Evolutionary conservation across 2,113 vertebrate genomes (phyloP).

Genomic region (Cacatua alba): DNA sequence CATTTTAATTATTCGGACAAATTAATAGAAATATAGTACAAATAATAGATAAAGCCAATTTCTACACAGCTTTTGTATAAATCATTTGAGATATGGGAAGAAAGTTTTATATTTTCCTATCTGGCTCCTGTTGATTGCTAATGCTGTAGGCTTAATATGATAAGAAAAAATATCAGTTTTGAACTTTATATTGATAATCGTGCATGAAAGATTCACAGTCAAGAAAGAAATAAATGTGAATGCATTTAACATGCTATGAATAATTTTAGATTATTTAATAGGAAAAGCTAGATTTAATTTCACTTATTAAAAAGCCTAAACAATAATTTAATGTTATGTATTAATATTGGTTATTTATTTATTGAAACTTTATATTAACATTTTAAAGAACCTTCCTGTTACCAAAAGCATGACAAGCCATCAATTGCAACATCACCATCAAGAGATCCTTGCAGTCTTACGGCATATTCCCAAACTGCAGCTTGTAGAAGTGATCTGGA

Average conservation of each 20-base stretch:
- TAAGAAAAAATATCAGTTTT: not conserved
- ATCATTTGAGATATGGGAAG: not conserved
- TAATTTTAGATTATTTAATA: not conserved
- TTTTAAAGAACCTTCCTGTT: not conserved
- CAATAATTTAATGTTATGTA: not conserved
- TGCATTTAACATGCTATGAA: not conserved
- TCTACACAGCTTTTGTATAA: not conserved
- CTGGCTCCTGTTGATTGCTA: not conserved
- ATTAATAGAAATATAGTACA: not conserved
- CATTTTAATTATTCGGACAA: slow-evolving; percentile 15
- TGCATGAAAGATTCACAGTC: not conserved
- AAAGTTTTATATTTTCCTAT: not conserved
- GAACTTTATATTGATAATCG: not conserved
- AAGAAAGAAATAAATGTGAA: not conserved
- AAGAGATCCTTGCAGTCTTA: not conserved
- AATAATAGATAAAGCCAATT: not conserved
- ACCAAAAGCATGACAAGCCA: not conserved
- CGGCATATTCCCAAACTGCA: not conserved
- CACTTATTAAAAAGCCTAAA: slow-evolving; percentile 8
- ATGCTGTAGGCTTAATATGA: not conserved
- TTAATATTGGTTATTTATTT: not conserved
- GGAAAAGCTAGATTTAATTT: not conserved
- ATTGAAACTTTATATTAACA: not conserved
- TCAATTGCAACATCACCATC: not conserved
- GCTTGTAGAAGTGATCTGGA: not conserved